Conservation (phyloP, 2,113 vertebrate species). For the Rhynchomys soricoides region DNA sequence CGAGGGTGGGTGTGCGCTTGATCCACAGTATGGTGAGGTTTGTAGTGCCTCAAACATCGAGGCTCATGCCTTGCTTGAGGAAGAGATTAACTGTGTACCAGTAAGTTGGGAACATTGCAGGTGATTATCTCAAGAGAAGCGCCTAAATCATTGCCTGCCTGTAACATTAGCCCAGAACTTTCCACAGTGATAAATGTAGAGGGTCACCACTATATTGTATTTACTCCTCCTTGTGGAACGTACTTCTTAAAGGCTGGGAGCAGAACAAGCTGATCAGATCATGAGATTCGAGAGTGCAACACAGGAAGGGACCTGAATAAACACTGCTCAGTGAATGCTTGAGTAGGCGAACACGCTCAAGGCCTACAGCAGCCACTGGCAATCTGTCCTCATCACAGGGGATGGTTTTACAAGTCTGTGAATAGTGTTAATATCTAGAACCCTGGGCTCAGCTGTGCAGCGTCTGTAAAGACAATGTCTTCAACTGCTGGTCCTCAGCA, state of each 20-base stretch:
- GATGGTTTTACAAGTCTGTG: background rate
- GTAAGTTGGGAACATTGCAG: background rate
- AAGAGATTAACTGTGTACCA: background rate
- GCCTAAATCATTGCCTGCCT: background rate
- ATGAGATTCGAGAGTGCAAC: background rate
- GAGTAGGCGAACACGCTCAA: fast-evolving
- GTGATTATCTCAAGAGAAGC: background rate
- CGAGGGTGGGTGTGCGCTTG: background rate
- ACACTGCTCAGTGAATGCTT: no score
- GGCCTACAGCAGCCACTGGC: fast-evolving
- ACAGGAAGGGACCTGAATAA: background rate
- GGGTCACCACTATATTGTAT: no score
- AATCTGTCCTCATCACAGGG: background rate
- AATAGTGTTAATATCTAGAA: background rate
- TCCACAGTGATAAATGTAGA: background rate
- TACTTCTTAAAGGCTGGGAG: background rate
- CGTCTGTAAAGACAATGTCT: background rate
- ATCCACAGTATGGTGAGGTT: background rate
- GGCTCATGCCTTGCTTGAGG: background rate
- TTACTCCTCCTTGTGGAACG: background rate
- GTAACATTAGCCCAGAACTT: background rate
- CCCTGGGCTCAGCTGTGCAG: background rate
- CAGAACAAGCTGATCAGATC: no score
- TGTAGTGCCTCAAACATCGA: background rate
- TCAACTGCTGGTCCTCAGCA: background rate